Conservation (phyloP, 2,888 invertebrate genomes). For the Gymnoscelis rufifasciata region DNA sequence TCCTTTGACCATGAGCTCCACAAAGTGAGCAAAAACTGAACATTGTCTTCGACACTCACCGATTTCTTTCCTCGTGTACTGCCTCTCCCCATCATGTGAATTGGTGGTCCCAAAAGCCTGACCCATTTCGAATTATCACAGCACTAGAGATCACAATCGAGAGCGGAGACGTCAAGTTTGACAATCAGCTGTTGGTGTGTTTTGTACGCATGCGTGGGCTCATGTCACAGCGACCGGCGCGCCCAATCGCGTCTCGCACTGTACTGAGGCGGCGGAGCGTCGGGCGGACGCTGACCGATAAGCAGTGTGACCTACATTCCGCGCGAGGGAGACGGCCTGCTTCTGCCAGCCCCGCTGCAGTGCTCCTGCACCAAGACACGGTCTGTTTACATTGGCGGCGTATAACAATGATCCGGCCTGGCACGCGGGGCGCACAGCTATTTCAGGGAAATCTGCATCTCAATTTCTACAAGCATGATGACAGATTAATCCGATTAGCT, state of each 20-base stretch:
- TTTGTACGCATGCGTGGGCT: conserved; percentile 55
- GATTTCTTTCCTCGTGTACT: conserved; percentile 69
- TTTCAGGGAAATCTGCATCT: not conserved
- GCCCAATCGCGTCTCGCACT: conserved; percentile 43
- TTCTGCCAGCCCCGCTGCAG: conserved; percentile 18
- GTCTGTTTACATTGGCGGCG: conserved; percentile 43
- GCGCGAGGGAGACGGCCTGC: conserved; percentile 36
- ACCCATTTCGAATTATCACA: conserved; percentile 62
- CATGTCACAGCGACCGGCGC: conserved; percentile 45
- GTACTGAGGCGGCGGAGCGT: conserved; percentile 29
- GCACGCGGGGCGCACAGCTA: not conserved
- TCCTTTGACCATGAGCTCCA: conserved; percentile 1
- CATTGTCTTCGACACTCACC: conserved; percentile 45
- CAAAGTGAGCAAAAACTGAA: conserved; percentile 4
- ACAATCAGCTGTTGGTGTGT: conserved; percentile 56
- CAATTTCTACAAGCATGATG: too few relatives aligned
- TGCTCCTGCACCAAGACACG: conserved; percentile 31
- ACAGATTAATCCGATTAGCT: too few relatives aligned
- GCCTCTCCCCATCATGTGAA: conserved; percentile 67
- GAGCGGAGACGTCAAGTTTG: conserved; percentile 30
- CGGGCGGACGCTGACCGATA: conserved; percentile 36
- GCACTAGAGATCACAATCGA: conserved; percentile 50
- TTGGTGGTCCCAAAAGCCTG: conserved; percentile 72
- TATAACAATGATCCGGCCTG: not conserved
- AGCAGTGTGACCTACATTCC: conserved; percentile 31